Conservation (phyloP, 1,140 invertebrate genomes). For the Drosophila albomicans region DNA sequence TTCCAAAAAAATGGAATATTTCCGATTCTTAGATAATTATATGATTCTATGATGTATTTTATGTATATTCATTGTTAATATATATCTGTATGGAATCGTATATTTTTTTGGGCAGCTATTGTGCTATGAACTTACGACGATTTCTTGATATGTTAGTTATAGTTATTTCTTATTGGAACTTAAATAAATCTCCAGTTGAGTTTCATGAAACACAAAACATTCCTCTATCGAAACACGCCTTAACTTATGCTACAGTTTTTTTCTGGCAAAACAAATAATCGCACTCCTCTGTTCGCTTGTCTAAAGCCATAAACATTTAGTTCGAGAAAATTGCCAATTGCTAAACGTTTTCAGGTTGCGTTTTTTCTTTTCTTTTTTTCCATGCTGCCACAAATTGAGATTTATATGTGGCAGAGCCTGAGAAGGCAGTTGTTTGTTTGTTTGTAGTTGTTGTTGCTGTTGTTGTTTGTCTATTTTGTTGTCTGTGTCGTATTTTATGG, state of each 20-base stretch:
- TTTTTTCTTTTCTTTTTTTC: conserved; percentile 4
- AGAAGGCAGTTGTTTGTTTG: conserved; percentile 49
- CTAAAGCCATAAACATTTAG: conserved; percentile 63
- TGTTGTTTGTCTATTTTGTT: conserved; percentile 25
- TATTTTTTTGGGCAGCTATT: too few species aligned
- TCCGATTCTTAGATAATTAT: too few species aligned
- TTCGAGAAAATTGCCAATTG: conserved; percentile 71
- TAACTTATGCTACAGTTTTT: conserved; percentile 31
- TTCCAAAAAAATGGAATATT: too few species aligned
- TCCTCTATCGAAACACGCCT: neutral
- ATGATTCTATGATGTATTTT: too few species aligned
- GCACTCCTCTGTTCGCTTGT: neutral
- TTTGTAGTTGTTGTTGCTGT: conserved; percentile 16
- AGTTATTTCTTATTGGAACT: neutral
- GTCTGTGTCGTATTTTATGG: conserved; percentile 60
- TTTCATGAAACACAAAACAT: neutral
- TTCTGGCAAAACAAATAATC: neutral
- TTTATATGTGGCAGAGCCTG: conserved; percentile 62
- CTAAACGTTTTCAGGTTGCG: conserved; percentile 61
- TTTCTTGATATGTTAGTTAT: too few species aligned
- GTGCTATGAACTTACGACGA: too few species aligned
- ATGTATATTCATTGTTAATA: too few species aligned
- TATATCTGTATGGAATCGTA: too few species aligned
- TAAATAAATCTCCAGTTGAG: neutral
- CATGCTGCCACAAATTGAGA: conserved; percentile 69